These are phyloP conservation scores for Pseudeuparius sepicola DNA, from an alignment of 2,888 invertebrate genomes.

Conservation along the genomic window DNA sequence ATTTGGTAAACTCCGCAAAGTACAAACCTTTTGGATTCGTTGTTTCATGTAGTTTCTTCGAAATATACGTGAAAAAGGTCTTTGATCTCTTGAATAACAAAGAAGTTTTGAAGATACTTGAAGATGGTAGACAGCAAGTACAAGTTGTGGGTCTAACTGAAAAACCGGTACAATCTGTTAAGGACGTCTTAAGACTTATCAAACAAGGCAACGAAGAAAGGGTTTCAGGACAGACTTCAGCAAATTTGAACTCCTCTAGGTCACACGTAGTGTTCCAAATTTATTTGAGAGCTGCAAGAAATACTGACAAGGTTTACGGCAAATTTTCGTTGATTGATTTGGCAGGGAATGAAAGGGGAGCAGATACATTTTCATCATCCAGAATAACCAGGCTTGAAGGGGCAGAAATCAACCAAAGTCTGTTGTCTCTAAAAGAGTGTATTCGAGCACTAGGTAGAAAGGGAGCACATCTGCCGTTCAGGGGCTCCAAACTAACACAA, in stretches of 20 bases:
- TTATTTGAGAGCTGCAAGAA: constrained; percentile 61
- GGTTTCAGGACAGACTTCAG: constrained; percentile 95
- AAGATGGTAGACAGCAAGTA: constrained; percentile 96
- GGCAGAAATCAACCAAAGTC: constrained; percentile 94
- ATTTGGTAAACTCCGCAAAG: constrained; percentile 64
- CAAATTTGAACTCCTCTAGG: constrained; percentile 94
- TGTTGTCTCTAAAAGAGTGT: constrained; percentile 95
- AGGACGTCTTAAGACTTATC: constrained; percentile 87
- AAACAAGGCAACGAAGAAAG: constrained; percentile 80
- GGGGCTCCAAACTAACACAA: constrained; percentile 92
- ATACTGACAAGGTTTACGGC: constrained; percentile 73
- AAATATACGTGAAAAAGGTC: constrained; percentile 97
- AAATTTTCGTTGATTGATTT: constrained; percentile 98
- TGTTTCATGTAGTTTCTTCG: constrained; percentile 94
- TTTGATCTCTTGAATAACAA: constrained; percentile 86
- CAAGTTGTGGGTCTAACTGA: constrained; percentile 95
- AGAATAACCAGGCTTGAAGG: constrained; percentile 91
- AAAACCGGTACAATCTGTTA: constrained; percentile 78
- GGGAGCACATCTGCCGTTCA: constrained; percentile 92
- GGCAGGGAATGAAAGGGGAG: constrained; percentile 95
- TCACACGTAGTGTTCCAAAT: constrained; percentile 99
- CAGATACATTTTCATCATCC: constrained; percentile 94
- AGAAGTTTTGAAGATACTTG: constrained; percentile 84
- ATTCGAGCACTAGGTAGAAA: constrained; percentile 91
- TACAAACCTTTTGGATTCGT: constrained; percentile 76